These are phyloP conservation scores for Daktulosphaira vitifoliae DNA, from an alignment of 1,140 invertebrate genomes.

Conservation along the genomic window DNA sequence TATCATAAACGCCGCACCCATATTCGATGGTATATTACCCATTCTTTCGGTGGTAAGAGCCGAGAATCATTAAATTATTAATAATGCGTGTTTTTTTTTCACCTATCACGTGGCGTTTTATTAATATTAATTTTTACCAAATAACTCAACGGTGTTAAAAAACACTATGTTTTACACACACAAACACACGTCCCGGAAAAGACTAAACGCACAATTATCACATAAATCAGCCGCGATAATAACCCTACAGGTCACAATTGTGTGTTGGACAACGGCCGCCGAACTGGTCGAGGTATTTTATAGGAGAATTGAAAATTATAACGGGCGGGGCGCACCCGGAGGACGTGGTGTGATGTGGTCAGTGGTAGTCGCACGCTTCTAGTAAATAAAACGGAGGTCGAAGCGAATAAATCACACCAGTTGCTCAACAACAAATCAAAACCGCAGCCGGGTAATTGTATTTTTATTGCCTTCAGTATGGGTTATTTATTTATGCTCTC, in stretches of 20 bases:
- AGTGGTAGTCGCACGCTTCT: neutral
- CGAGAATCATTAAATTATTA: no score
- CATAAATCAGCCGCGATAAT: conserved; percentile 20
- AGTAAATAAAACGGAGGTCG: conserved; percentile 7
- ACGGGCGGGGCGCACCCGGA: conserved; percentile 7
- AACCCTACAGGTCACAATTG: neutral
- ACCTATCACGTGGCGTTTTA: no score
- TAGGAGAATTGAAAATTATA: conserved; percentile 31
- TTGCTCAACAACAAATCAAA: conserved; percentile 25
- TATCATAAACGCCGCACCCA: no score
- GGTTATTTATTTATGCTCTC: conserved; percentile 6
- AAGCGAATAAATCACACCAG: conserved; percentile 15
- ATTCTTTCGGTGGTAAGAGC: no score
- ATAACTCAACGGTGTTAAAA: conserved; percentile 9
- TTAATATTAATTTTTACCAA: no score
- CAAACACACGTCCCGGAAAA: conserved; percentile 20
- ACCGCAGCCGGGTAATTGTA: conserved; percentile 21
- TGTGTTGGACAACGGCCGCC: conserved; percentile 5
- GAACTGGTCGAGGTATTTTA: no score
- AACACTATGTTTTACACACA: neutral
- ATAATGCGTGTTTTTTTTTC: no score
- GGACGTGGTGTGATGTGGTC: neutral
- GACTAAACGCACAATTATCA: conserved; percentile 16
- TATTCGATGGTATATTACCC: no score
- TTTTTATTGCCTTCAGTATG: neutral